Base-by-base conservation (phyloP, 2,797 vertebrate genomes). In the Gambelia wislizenii region DNA sequence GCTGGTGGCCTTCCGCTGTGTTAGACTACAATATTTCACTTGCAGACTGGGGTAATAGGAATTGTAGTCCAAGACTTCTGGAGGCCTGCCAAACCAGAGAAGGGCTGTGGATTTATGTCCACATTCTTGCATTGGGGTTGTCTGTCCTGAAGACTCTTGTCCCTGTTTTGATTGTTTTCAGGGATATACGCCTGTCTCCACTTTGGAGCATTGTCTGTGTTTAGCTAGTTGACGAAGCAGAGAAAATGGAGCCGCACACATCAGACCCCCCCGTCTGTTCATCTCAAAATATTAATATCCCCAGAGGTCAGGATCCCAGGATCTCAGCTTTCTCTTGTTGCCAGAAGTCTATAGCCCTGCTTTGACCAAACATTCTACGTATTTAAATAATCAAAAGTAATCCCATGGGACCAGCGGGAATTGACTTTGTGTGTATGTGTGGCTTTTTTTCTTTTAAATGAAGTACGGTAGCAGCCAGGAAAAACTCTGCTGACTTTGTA, bases 271-370 rank as follows among this genome's bases (percentile, higher is more conserved):
- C 72, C 39, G 61, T 59, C 42, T n/a, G 1, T 20, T 44, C 67
- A 27, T 81, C 69, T 44, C 56, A 25, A 85, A 81, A 86, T 85
- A 87, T 88, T 85, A 64, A 88, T 80, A 88, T 75, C 61, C 33
- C 77, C 1, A 0, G 74, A 83, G 69, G 84, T 83, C 84, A 52
- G 27, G 7, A 10, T 81, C 87, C 77, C 91, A 5, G 88, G 52
- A 39, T 54, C 85, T 54, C 39, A 1, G 0, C 79, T 80, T 64
- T 52, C 12, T 52, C 3, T 44, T 20, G n/a, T 36, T 67, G 76
- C 77, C 49, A 59, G 12, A 70, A 84, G 22, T 76, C 44, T 61
- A 0, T n/a, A 16, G 61, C 18, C 25, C 6, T 72, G 39, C n/a
- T 0, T 56, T 78, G 54, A 33, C 72, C 85, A 90, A 90, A 33